Percentiles rank a stretch among this genome's conserved stretches.
These are phyloP conservation scores for Diachrysia chrysitis DNA, from an alignment of 2,888 invertebrate species.

Conservation along the genomic window DNA sequence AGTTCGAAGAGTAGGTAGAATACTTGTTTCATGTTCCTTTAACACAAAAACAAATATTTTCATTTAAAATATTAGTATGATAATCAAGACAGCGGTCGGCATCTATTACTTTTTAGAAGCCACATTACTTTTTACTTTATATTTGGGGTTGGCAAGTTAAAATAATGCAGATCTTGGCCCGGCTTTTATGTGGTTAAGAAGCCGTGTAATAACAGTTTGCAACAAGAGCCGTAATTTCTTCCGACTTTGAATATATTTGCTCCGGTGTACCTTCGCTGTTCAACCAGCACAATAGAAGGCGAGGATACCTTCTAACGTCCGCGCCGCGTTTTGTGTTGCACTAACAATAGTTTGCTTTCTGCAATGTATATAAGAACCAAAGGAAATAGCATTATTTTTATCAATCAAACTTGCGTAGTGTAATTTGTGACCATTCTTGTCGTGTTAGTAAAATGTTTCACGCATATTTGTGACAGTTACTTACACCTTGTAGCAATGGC, in stretches of 20 bases:
- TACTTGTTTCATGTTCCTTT: not conserved
- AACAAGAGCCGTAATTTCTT: slow-evolving; percentile 48
- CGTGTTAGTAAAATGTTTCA: too few relatives aligned
- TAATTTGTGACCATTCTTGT: too few relatives aligned
- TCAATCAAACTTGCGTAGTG: too few relatives aligned
- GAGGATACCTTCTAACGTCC: not conserved
- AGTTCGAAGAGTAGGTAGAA: too few relatives aligned
- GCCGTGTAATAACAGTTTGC: slow-evolving; percentile 48
- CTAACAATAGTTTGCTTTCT: not conserved
- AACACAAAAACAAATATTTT: not conserved
- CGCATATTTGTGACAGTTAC: too few relatives aligned
- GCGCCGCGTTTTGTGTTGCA: not conserved
- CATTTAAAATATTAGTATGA: slow-evolving; percentile 7
- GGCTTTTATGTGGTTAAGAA: slow-evolving; percentile 26
- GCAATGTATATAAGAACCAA: not conserved
- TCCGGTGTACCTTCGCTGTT: slow-evolving; percentile 22
- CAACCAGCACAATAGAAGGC: slow-evolving; percentile 16
- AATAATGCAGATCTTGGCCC: slow-evolving; percentile 12
- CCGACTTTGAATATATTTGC: slow-evolving; percentile 47
- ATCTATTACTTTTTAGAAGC: slow-evolving; percentile 9
- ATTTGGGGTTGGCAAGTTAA: slow-evolving; percentile 18
- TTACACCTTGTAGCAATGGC: too few relatives aligned
- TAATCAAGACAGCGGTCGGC: slow-evolving; percentile 2
- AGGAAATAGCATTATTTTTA: not conserved
- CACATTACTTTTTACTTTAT: slow-evolving; percentile 36